Evolutionary conservation across 2,113 vertebrate species (phyloP).

Genomic region (Grantiella picta): DNA sequence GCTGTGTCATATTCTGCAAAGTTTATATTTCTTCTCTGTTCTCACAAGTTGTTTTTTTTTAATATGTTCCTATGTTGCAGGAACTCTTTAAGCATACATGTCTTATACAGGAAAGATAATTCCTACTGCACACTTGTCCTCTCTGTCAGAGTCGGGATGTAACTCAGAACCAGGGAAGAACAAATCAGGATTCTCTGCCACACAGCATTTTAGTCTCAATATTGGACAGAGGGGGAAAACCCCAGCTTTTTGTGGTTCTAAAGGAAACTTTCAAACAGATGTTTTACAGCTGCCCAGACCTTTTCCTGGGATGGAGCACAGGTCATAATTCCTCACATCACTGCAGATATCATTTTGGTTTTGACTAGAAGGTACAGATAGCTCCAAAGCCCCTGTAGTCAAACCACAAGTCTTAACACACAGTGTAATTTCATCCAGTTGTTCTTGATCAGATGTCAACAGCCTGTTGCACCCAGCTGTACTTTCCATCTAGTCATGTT

Average conservation of each 20-base stretch:
- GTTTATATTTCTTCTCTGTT: background rate
- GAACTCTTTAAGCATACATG: background rate
- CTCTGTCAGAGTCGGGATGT: background rate
- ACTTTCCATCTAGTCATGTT: background rate
- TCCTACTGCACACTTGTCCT: background rate
- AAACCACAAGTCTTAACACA: background rate
- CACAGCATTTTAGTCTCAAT: background rate
- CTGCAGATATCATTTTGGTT: background rate
- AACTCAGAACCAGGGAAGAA: background rate
- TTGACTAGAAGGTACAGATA: background rate
- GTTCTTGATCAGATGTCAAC: background rate
- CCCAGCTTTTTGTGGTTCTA: background rate
- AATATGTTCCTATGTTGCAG: background rate
- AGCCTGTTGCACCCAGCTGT: background rate
- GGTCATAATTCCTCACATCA: background rate
- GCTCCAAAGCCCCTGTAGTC: background rate
- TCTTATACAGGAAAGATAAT: background rate
- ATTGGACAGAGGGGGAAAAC: rapidly evolving
- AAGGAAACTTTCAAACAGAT: background rate
- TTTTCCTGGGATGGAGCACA: background rate
- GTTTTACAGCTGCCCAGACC: background rate
- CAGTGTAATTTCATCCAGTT: background rate
- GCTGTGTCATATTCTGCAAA: background rate
- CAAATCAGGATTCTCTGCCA: background rate
- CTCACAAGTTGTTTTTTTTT: background rate